Base-by-base conservation (phyloP, 2,888 invertebrate species). In the Hedya salicella region DNA sequence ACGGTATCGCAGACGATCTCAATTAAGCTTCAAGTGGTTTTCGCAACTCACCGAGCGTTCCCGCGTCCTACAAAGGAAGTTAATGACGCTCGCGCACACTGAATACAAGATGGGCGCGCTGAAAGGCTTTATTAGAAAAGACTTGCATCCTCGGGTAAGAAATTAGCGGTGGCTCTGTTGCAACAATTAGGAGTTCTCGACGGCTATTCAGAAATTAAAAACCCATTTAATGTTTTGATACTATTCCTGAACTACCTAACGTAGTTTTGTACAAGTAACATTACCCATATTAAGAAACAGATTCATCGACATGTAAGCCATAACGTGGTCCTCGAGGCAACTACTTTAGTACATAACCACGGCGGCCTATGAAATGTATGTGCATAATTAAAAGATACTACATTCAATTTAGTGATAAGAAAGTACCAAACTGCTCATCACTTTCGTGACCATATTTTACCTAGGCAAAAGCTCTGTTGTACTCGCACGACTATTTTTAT, bases 11-110 rank as follows among this genome's bases (percentile, higher is more conserved):
- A 77, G 78, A 76, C 82, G 82, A 86, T 88, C 87, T 89, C 83
- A 87, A 89, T 87, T 85, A 85, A 82, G 77, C 80, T 78, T 83
- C 81, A 78, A 88, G 85, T 81, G 85, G 82, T 86, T 87, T 85
- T 84, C 79, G 81, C 83, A 83, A 82, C 83, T 86, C 85, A 81
- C 78, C 78, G 79, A 83, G 75, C 75, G 79, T 77, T 79, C 79
- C 71, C 78, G 73, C 74, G 70, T 68, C 75, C 70, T 78, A 87
- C 85, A 87, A 88, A 88, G 84, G 82, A 79, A 85, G 80, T 84
- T 88, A 89, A 89, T 87, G 88, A 87, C 78, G 80, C 81, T 78
- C 72, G 78, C 79, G 77, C 78, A 81, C 80, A 63, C 75, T 85
- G 86, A 87, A 87, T 86, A 85, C 82, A 78, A 78, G 83, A 83